Conservation (phyloP, 2,113 vertebrate species). For the Orycteropus afer region DNA sequence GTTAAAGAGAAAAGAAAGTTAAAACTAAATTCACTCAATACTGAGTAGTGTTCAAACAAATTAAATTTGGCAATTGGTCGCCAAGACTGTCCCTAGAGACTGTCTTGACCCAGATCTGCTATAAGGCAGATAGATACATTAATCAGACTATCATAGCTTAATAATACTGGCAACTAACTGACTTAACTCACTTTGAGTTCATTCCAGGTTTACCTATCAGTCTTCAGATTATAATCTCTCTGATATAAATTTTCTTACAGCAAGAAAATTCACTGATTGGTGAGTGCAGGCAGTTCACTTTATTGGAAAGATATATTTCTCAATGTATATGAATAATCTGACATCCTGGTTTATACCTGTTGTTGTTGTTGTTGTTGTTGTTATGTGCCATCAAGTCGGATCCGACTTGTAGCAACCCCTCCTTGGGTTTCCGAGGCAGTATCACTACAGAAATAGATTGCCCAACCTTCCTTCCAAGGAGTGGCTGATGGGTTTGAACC, state of each 20-base stretch:
- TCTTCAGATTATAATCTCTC: slow-evolving; percentile 56
- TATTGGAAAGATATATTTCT: slow-evolving; percentile 31
- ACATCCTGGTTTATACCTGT: neutral
- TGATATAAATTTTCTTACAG: neutral
- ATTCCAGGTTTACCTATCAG: slow-evolving; percentile 31
- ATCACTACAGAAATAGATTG: too few relatives aligned
- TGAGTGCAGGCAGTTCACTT: neutral
- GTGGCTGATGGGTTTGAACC: too few relatives aligned
- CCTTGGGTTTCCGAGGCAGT: too few relatives aligned
- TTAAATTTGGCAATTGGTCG: slow-evolving; percentile 57
- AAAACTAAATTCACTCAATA: slow-evolving; percentile 53
- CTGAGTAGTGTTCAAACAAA: slow-evolving; percentile 32
- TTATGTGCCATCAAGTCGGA: too few relatives aligned
- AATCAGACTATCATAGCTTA: slow-evolving; percentile 39
- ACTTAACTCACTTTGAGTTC: neutral
- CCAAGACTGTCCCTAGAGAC: neutral
- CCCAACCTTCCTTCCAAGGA: too few relatives aligned
- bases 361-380: too few relatives aligned
- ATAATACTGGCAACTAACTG: slow-evolving; percentile 29
- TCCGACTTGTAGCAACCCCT: too few relatives aligned
- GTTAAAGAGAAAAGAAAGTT: slow-evolving; percentile 6
- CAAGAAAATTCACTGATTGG: slow-evolving; percentile 3
- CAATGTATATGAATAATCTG: neutral
- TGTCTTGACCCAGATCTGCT: slow-evolving; percentile 55
- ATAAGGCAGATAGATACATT: slow-evolving; percentile 1